A percentile compares a stretch with the other conserved stretches of the same genome.
Evolutionary conservation across 2,113 vertebrate genomes (phyloP).

Genomic region (Sorex fumeus): DNA sequence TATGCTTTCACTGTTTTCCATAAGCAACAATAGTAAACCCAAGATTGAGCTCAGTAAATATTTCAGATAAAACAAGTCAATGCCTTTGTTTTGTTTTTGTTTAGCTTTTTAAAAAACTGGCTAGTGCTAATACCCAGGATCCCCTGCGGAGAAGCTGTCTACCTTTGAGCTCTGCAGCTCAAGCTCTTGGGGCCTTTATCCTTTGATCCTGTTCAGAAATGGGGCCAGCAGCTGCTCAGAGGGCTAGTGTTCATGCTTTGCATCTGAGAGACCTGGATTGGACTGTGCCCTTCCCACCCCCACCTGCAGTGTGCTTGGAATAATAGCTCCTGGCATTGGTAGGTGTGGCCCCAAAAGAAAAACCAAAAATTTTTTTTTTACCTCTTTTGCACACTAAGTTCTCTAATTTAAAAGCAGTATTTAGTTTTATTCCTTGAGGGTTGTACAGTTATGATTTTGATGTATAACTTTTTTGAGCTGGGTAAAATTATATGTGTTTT

Average conservation of each 20-base stretch:
- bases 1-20: not conserved
- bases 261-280: too few species aligned
- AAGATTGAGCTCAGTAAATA: not conserved
- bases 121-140: too few species aligned
- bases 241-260: too few species aligned
- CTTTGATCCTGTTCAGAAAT: not conserved
- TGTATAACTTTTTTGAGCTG: conserved; percentile 14
- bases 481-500: not conserved
- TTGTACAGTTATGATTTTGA: not conserved
- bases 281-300: too few species aligned
- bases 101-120: not conserved
- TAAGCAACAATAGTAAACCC: not conserved
- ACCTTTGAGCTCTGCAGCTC: too few species aligned
- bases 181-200: not conserved
- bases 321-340: too few species aligned
- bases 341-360: too few species aligned
- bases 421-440: not conserved
- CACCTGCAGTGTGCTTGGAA: too few species aligned
- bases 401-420: not conserved
- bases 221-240: too few species aligned
- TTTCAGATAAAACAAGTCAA: conserved; percentile 9
- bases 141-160: too few species aligned
- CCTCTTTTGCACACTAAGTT: not conserved
- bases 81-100: not conserved
- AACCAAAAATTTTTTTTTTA: not conserved